Percentiles rank a stretch among this genome's conserved stretches.
Conservation (phyloP, 2,888 invertebrate genomes). For the Chironomus riparius region DNA sequence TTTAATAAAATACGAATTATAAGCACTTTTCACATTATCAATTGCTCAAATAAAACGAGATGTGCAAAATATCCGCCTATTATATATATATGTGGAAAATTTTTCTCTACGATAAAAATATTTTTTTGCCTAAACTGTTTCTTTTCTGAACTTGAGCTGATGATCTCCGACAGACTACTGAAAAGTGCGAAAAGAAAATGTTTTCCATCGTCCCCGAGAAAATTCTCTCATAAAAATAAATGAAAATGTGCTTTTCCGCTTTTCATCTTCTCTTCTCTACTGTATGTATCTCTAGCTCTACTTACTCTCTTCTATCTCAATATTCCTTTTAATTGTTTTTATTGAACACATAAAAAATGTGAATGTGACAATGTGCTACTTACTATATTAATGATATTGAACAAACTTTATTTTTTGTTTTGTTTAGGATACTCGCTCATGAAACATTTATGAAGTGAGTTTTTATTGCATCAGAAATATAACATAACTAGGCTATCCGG, state of each 20-base stretch:
- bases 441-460: neutral
- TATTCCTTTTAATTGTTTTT: neutral
- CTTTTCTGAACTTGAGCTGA: neutral
- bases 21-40: neutral
- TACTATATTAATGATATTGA: slow-evolving; percentile 3
- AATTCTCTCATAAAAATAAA: slow-evolving; percentile 3
- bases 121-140: neutral
- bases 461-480: neutral
- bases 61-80: slow-evolving; percentile 18
- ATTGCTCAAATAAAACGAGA: neutral
- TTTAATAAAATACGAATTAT: neutral
- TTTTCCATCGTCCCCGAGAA: slow-evolving; percentile 12
- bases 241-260: slow-evolving; percentile 14
- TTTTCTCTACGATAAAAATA: neutral
- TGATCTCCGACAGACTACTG: slow-evolving; percentile 24
- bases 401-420: slow-evolving; percentile 12
- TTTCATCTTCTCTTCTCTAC: neutral
- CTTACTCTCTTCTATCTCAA: neutral
- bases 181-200: slow-evolving; percentile 13
- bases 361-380: neutral
- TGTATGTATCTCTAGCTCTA: neutral
- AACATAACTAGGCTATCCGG: too few relatives aligned
- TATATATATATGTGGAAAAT: neutral
- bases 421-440: neutral
- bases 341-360: neutral